These are phyloP conservation scores for Aplodontia rufa DNA, from an alignment of 2,113 vertebrate genomes.

Conservation along the genomic window DNA sequence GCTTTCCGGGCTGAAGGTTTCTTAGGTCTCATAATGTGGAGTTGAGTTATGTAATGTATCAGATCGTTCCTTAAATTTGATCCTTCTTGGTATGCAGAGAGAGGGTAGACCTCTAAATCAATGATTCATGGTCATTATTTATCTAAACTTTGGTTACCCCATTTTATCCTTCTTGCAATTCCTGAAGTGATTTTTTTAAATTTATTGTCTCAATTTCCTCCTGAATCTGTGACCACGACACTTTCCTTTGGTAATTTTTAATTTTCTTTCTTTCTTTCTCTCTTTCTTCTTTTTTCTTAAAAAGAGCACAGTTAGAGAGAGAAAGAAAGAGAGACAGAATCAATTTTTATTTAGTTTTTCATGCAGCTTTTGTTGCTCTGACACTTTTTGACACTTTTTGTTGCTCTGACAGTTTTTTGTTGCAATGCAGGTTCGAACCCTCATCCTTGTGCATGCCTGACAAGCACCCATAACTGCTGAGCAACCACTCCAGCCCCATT, in stretches of 20 bases:
- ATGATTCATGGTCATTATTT: not conserved
- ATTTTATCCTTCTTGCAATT: not conserved
- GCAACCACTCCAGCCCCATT: no score
- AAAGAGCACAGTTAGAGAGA: no score
- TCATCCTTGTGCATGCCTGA: no score
- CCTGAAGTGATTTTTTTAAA: not conserved
- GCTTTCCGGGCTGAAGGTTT: not conserved
- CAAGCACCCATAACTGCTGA: no score
- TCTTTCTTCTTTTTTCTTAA: no score
- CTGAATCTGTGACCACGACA: not conserved
- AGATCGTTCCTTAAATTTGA: not conserved
- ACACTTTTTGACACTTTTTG: no score
- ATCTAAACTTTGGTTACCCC: not conserved
- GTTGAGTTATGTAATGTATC: not conserved
- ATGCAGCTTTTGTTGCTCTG: no score
- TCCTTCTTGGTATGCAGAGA: not conserved
- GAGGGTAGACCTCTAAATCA: rapidly evolving
- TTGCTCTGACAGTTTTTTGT: no score
- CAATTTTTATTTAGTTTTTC: no score
- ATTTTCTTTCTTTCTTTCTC: no score
- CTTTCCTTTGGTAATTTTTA: not conserved
- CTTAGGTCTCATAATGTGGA: rapidly evolving
- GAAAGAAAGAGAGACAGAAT: no score
- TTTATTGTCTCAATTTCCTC: not conserved
- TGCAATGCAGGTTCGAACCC: no score